Percentiles rank a stretch among this genome's conserved stretches.
phyloP scores from a whole-genome alignment of 2,113 vertebrate genomes.

The Pterocles gutturalis region DNA sequence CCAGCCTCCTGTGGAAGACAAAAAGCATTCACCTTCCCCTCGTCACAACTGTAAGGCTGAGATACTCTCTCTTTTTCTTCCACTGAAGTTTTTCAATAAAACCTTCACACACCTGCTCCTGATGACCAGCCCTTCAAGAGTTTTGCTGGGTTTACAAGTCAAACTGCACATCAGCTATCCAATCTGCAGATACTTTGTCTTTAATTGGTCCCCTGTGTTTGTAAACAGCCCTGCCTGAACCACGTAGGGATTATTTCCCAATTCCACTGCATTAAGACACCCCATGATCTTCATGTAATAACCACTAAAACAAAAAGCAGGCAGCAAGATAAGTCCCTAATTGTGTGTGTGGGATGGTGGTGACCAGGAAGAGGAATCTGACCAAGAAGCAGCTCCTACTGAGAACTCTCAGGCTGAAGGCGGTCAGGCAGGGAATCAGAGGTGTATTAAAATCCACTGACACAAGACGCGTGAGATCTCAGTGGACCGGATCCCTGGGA shows the following conservation, averaged over 20 bases:
- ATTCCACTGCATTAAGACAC: not conserved
- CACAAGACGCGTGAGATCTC: accelerated
- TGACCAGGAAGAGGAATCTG: not conserved
- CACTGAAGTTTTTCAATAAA: not conserved
- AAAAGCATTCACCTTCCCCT: not conserved
- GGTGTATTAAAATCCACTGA: not conserved
- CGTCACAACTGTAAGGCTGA: not conserved
- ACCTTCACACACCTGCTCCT: not conserved
- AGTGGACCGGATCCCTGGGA: not conserved
- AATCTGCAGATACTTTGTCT: not conserved
- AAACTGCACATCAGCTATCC: not conserved
- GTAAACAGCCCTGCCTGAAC: not conserved
- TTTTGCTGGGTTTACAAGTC: not conserved
- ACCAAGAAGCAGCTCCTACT: not conserved
- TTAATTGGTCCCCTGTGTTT: not conserved
- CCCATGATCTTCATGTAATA: accelerated
- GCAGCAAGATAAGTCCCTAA: not conserved
- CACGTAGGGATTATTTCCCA: not conserved
- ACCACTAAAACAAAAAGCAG: not conserved
- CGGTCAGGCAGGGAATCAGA: not conserved
- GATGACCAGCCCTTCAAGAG: not conserved
- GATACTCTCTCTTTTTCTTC: not conserved
- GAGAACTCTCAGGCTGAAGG: not conserved
- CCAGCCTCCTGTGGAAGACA: accelerated
- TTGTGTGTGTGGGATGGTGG: not conserved